Evolutionary conservation across 2,888 invertebrate genomes (phyloP).

Genomic region (Drosophila anomelani): DNA sequence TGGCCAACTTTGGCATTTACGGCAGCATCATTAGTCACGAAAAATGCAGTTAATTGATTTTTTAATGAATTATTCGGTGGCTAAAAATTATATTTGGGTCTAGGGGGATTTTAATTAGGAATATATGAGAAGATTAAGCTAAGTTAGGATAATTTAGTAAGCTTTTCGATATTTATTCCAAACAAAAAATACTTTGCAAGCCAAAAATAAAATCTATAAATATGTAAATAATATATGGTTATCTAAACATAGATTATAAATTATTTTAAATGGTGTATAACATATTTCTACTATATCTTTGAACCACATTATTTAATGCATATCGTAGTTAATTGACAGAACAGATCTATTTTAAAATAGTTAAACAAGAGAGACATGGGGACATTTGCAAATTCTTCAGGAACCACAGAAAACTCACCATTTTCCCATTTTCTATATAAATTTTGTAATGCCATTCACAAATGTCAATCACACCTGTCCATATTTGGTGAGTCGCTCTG

Average conservation of each 20-base stretch:
- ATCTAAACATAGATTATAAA: no score
- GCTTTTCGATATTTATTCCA: neutral
- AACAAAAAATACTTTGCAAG: neutral
- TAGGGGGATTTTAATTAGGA: neutral
- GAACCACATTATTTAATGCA: no score
- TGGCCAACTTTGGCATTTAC: conserved; percentile 7
- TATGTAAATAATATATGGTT: no score
- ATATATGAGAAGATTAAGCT: neutral
- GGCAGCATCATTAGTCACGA: conserved; percentile 3
- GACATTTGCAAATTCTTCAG: conserved; percentile 41
- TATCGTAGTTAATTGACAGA: no score
- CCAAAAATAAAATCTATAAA: neutral
- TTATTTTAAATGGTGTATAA: no score
- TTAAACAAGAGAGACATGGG: conserved; percentile 48
- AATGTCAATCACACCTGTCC: conserved; percentile 49
- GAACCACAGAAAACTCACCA: conserved; percentile 1
- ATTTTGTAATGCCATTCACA: conserved; percentile 19
- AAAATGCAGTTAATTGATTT: conserved; percentile 18
- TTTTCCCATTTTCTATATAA: conserved; percentile 31
- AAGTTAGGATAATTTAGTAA: neutral
- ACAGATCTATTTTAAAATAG: conserved; percentile 19
- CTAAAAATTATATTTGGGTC: neutral
- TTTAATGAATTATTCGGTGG: conserved; percentile 1
- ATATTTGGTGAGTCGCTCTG: conserved; percentile 36
- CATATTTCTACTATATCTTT: no score